Conservation (phyloP, 2,113 vertebrate species). For the Semnopithecus entellus region DNA sequence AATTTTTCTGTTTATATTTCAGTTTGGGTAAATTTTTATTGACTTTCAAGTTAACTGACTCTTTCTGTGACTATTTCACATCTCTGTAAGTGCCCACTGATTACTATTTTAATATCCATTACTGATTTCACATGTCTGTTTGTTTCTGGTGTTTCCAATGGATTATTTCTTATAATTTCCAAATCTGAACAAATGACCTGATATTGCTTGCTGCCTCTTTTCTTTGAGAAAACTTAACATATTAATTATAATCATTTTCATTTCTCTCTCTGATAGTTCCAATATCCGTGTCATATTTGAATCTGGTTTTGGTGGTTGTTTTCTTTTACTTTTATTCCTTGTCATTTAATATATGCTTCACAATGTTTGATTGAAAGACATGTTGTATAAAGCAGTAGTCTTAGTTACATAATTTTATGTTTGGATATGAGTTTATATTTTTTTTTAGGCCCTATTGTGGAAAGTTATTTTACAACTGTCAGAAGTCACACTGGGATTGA, state of each 20-base stretch:
- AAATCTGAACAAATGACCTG: neutral
- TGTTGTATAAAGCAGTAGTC: no score
- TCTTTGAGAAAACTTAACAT: neutral
- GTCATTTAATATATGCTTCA: neutral
- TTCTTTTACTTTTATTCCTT: neutral
- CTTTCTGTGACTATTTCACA: neutral
- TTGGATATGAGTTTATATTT: neutral
- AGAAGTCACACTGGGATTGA: neutral
- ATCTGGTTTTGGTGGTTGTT: neutral
- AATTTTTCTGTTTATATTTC: neutral
- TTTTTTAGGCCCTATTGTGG: neutral
- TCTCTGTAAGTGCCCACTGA: neutral
- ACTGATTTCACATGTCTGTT: neutral
- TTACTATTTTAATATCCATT: neutral
- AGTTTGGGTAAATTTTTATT: neutral
- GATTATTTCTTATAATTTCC: neutral
- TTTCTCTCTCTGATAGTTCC: neutral
- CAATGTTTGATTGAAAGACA: neutral
- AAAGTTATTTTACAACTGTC: neutral
- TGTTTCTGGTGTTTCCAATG: neutral
- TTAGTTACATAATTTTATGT: neutral
- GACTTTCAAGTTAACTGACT: neutral
- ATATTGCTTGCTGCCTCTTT: neutral
- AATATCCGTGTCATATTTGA: neutral
- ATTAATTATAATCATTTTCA: neutral